Conservation (phyloP, 2,888 invertebrate genomes). For the Ligdia adustata region DNA sequence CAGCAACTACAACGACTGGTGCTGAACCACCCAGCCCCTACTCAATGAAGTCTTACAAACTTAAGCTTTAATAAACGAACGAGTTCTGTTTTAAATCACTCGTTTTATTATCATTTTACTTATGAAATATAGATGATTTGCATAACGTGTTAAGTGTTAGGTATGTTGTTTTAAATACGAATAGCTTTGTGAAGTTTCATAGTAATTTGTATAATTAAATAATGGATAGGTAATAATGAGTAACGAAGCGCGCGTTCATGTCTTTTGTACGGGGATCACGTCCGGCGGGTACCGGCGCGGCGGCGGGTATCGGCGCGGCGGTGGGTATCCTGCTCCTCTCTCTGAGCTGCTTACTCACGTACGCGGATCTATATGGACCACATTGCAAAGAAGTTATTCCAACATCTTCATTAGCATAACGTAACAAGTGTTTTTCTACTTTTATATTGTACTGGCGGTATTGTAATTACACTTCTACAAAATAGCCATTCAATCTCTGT, state of each 20-base stretch:
- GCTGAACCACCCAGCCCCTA: constrained; percentile 26
- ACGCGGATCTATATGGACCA: no score
- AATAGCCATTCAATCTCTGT: no score
- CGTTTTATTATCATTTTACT: constrained; percentile 1
- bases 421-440: no score
- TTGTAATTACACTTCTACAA: no score
- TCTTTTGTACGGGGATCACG: constrained; percentile 15
- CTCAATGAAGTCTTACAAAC: constrained; percentile 14
- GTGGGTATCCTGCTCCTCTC: no score
- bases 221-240: neutral
- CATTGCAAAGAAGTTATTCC: no score
- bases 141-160: constrained; percentile 4
- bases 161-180: neutral
- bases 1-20: constrained; percentile 35
- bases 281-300: neutral
- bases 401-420: no score
- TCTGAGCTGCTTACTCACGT: no score
- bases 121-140: neutral
- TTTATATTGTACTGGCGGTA: no score
- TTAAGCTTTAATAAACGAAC: constrained; percentile 23
- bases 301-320: no score
- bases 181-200: neutral
- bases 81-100: neutral
- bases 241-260: constrained; percentile 5
- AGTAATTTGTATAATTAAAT: neutral